phyloP scores from a whole-genome alignment of 2,797 vertebrate species.

The Chrosomus eos region DNA sequence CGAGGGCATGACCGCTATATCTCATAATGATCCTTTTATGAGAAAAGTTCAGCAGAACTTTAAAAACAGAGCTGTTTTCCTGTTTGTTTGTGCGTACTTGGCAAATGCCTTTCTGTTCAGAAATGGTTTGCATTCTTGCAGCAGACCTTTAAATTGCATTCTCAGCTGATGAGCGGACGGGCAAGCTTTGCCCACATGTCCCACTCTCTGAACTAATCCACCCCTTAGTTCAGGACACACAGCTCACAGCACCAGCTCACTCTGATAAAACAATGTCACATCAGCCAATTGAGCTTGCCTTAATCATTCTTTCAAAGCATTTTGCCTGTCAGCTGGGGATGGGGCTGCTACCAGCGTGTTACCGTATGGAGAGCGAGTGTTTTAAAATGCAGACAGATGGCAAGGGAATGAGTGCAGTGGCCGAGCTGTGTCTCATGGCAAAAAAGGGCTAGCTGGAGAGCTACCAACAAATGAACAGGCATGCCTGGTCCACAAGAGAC shows the following conservation, averaged over 20 bases:
- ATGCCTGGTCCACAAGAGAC: background rate
- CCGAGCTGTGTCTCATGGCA: constrained; percentile 59
- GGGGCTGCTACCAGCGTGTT: background rate
- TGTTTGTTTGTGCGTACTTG: constrained; percentile 9
- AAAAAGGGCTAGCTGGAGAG: constrained; percentile 55
- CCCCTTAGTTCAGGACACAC: background rate
- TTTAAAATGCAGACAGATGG: constrained; percentile 68
- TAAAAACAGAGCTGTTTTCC: background rate
- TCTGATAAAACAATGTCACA: constrained; percentile 35
- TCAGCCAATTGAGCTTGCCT: constrained; percentile 19
- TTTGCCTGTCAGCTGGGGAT: constrained; percentile 23
- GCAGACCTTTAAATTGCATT: constrained; percentile 60
- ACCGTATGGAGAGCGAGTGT: constrained; percentile 34
- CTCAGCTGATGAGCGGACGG: constrained; percentile 62
- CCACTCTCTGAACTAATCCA: constrained; percentile 20
- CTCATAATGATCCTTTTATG: constrained; percentile 38
- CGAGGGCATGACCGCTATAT: constrained; percentile 39
- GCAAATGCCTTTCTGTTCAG: constrained; percentile 44
- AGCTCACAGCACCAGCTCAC: constrained; percentile 3
- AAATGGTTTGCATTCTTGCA: constrained; percentile 64
- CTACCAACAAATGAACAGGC: constrained; percentile 52
- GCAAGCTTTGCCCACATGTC: background rate
- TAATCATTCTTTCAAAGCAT: constrained; percentile 31
- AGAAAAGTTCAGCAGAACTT: constrained; percentile 2
- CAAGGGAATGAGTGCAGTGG: constrained; percentile 59